Evolutionary conservation across 2,113 vertebrate genomes (phyloP).

Genomic region (Podarcis raffonei): DNA sequence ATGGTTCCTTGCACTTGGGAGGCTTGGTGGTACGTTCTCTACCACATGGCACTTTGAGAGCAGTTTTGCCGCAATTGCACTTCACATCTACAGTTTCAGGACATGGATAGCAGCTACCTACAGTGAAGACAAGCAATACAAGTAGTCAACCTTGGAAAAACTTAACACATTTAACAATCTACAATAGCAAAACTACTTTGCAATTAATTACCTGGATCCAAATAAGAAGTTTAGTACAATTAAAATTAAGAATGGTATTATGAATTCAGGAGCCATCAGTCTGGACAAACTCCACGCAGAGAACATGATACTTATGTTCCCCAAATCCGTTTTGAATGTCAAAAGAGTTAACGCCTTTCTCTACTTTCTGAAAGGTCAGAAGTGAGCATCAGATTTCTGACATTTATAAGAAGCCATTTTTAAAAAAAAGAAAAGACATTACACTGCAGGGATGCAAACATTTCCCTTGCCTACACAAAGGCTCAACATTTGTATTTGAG

Average conservation of each 20-base stretch:
- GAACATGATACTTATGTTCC: neutral
- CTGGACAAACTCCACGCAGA: neutral
- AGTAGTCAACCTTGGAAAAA: neutral
- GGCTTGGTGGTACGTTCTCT: slow-evolving; percentile 86
- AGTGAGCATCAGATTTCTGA: neutral
- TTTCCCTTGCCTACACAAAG: slow-evolving; percentile 7
- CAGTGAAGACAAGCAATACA: slow-evolving; percentile 32
- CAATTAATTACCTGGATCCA: neutral
- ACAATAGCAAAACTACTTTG: neutral
- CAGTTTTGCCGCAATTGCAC: slow-evolving; percentile 81
- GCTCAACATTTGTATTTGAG: slow-evolving; percentile 4
- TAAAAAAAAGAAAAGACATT: neutral
- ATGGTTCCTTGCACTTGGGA: slow-evolving; percentile 84
- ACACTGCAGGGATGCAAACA: slow-evolving; percentile 22
- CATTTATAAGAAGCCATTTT: slow-evolving; percentile 36
- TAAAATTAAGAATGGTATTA: slow-evolving; percentile 16
- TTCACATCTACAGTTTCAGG: slow-evolving; percentile 85
- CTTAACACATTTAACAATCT: accelerated
- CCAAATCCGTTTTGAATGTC: neutral
- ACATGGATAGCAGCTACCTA: slow-evolving; percentile 90
- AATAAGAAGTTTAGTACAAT: slow-evolving; percentile 9
- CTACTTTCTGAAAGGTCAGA: slow-evolving; percentile 1
- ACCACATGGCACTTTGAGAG: slow-evolving; percentile 86
- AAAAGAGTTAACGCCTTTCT: neutral
- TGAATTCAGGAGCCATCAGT: neutral